Evolutionary conservation across 2,797 vertebrate genomes (phyloP).

Genomic region (Microctenopoma steveboyesi): DNA sequence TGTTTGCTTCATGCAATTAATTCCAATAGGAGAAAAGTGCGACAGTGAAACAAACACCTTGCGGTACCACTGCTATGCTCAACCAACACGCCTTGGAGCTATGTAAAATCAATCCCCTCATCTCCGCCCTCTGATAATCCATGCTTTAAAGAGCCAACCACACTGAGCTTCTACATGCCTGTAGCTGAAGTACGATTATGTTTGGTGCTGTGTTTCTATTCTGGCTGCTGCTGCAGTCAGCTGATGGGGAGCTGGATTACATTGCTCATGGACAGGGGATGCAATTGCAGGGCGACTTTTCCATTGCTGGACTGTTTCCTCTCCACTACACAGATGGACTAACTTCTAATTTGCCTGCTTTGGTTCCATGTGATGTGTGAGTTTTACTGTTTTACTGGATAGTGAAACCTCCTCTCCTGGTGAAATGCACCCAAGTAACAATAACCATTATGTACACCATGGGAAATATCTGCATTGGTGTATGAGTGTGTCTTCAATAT

Average conservation of each 20-base stretch:
- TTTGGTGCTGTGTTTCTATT: slow-evolving; percentile 41
- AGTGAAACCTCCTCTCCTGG: background rate
- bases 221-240: slow-evolving; percentile 52
- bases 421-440: background rate
- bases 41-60: slow-evolving; percentile 64
- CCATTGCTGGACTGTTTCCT: slow-evolving; percentile 85
- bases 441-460: too few species aligned
- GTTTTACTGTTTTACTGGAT: slow-evolving; percentile 27
- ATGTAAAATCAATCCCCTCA: slow-evolving; percentile 66
- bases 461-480: background rate
- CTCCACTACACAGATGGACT: slow-evolving; percentile 70
- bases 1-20: slow-evolving; percentile 20
- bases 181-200: slow-evolving; percentile 21
- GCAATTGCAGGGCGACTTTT: slow-evolving; percentile 79
- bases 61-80: slow-evolving; percentile 68
- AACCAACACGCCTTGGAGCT: slow-evolving; percentile 29
- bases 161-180: slow-evolving; percentile 5
- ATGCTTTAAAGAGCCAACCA: slow-evolving; percentile 18
- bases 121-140: slow-evolving; percentile 3
- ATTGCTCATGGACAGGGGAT: slow-evolving; percentile 65
- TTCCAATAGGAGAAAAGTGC: slow-evolving; percentile 50
- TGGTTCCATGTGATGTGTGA: slow-evolving; percentile 76
- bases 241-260: slow-evolving; percentile 53
- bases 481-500: background rate
- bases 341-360: slow-evolving; percentile 56